phyloP scores from a whole-genome alignment of 2,888 invertebrate species.

The Cabera pusaria region DNA sequence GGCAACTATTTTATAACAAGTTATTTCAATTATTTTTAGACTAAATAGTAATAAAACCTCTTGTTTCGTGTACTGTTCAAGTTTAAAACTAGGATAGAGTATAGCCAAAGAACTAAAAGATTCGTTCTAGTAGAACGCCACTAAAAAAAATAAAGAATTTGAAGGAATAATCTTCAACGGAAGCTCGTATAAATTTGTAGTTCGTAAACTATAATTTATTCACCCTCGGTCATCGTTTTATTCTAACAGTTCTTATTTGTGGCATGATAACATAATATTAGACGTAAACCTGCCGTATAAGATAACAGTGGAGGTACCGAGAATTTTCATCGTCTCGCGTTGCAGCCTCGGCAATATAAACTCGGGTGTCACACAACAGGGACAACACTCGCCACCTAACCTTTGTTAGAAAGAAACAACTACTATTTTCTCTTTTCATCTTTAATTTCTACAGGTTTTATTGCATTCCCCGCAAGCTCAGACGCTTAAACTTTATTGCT shows the following conservation, averaged over 20 bases:
- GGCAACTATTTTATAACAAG: too few relatives aligned
- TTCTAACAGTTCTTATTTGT: constrained; percentile 39
- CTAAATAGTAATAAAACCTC: too few relatives aligned
- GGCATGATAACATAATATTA: constrained; percentile 71
- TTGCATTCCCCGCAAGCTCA: constrained; percentile 81
- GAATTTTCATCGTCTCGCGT: constrained; percentile 78
- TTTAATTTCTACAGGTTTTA: constrained; percentile 79
- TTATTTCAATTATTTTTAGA: too few relatives aligned
- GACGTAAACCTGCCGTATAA: constrained; percentile 73
- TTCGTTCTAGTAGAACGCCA: not conserved
- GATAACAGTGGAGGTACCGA: constrained; percentile 77
- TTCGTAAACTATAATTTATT: constrained; percentile 48
- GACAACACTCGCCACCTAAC: constrained; percentile 58
- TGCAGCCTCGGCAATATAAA: constrained; percentile 76
- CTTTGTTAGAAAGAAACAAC: constrained; percentile 77
- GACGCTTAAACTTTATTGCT: constrained; percentile 82
- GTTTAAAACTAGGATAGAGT: too few relatives aligned
- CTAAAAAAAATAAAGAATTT: too few relatives aligned
- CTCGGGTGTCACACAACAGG: constrained; percentile 68
- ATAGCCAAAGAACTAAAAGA: too few relatives aligned
- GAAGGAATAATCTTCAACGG: too few relatives aligned
- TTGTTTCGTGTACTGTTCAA: too few relatives aligned
- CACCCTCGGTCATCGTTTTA: constrained; percentile 44
- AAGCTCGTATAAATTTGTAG: constrained; percentile 36
- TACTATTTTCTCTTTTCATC: constrained; percentile 59